Evolutionary conservation across 2,888 invertebrate genomes (phyloP).

Genomic region (Rhingia campestris): DNA sequence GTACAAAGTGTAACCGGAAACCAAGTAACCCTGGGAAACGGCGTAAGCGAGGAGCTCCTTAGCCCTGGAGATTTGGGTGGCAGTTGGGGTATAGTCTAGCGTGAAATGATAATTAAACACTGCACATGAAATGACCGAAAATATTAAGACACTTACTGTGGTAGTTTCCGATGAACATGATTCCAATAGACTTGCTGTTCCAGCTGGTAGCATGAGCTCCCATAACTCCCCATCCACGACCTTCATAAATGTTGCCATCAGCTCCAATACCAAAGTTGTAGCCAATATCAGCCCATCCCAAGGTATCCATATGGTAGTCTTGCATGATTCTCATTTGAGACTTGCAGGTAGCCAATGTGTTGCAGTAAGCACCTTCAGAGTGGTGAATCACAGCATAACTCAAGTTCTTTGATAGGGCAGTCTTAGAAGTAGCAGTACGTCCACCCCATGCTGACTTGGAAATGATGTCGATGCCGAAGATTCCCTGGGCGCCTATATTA

Average conservation of each 20-base stretch:
- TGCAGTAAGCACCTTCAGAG: conserved; percentile 77
- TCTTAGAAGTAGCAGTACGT: conserved; percentile 77
- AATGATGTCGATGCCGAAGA: conserved; percentile 76
- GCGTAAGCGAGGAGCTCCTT: conserved; percentile 77
- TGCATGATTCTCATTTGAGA: conserved; percentile 79
- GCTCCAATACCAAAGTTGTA: conserved; percentile 80
- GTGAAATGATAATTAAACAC: not conserved
- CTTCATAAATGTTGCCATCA: conserved; percentile 80
- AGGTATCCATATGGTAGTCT: conserved; percentile 78
- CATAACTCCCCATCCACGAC: conserved; percentile 79
- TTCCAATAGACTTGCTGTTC: conserved; percentile 80
- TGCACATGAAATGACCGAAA: not conserved
- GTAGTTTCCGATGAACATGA: conserved; percentile 78
- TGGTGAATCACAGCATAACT: conserved; percentile 79
- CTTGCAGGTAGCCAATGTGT: conserved; percentile 76
- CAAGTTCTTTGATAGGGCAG: conserved; percentile 75
- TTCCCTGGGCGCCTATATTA: conserved; percentile 3
- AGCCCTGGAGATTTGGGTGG: conserved; percentile 76
- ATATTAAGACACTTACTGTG: conserved; percentile 3
- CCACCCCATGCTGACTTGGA: conserved; percentile 79
- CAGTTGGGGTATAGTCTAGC: conserved; percentile 75
- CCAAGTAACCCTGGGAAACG: conserved; percentile 77
- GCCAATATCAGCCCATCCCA: conserved; percentile 80
- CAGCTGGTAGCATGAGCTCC: conserved; percentile 80
- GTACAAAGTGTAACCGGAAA: conserved; percentile 77